phyloP scores from a whole-genome alignment of 2,113 vertebrate species.

The Dromaius novaehollandiae region DNA sequence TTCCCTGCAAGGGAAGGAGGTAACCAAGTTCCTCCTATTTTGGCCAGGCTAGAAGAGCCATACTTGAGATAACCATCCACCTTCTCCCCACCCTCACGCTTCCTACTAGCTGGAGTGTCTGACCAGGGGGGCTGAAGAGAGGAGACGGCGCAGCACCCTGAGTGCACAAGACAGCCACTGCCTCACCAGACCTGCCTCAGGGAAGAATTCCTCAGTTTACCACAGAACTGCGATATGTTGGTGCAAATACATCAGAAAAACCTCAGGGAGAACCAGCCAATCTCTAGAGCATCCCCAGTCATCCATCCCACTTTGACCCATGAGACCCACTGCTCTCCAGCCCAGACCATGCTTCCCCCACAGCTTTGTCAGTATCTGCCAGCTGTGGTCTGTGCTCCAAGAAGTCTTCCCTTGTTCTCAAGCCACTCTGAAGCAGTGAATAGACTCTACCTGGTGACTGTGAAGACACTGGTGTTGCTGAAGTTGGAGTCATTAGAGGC shows the following conservation, averaged over 20 bases:
- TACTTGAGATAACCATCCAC: not conserved
- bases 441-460: slow-evolving; percentile 74
- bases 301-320: not conserved
- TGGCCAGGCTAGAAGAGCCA: not conserved
- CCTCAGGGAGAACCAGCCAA: not conserved
- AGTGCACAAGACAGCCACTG: not conserved
- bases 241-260: not conserved
- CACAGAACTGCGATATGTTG: not conserved
- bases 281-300: not conserved
- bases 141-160: rapidly evolving
- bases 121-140: not conserved
- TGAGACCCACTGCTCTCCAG: not conserved
- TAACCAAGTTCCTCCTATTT: not conserved
- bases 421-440: not conserved
- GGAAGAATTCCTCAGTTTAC: not conserved
- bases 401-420: not conserved
- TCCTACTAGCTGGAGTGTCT: not conserved
- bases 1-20: not conserved
- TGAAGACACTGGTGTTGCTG: slow-evolving; percentile 82
- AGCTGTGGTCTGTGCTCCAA: rapidly evolving
- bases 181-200: not conserved
- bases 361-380: not conserved
- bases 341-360: not conserved
- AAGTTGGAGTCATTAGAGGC: slow-evolving; percentile 84
- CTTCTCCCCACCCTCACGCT: not conserved